These are phyloP conservation scores for Pogonomyrmex barbatus DNA, from an alignment of 1,140 invertebrate species.

Conservation along the genomic window DNA sequence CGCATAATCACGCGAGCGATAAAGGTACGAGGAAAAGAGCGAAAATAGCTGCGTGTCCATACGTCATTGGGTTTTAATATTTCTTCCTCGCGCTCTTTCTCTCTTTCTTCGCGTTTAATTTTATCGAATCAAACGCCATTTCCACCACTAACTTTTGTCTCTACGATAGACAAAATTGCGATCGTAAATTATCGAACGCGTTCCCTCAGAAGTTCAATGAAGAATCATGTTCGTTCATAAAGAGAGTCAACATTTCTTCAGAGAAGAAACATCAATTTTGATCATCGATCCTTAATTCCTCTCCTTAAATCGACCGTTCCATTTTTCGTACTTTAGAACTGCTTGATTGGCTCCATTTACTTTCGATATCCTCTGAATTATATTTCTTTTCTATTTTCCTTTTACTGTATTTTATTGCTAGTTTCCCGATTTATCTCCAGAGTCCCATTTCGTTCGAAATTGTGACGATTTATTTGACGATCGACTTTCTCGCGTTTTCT, in stretches of 20 bases:
- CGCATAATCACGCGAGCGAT: conserved; percentile 29
- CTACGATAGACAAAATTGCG: neutral
- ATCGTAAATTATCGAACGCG: neutral
- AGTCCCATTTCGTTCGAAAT: neutral
- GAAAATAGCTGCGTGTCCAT: neutral
- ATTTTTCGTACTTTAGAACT: neutral
- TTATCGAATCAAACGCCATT: neutral
- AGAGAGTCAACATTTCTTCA: neutral
- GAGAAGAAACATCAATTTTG: neutral
- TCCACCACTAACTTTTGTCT: neutral
- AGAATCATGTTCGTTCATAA: neutral
- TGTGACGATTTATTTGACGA: conserved; percentile 4
- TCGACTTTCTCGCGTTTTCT: neutral
- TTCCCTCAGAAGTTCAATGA: neutral
- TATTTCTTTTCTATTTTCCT: neutral
- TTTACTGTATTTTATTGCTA: neutral
- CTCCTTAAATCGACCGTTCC: neutral
- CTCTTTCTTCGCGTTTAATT: conserved; percentile 17
- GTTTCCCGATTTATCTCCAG: neutral
- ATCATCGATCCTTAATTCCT: neutral
- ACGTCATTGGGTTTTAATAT: neutral
- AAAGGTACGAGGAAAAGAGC: neutral
- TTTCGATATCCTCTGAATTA: neutral
- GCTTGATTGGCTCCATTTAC: neutral
- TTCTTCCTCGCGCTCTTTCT: neutral